phyloP scores from a whole-genome alignment of 2,113 vertebrate species.

The Tapirus terrestris region DNA sequence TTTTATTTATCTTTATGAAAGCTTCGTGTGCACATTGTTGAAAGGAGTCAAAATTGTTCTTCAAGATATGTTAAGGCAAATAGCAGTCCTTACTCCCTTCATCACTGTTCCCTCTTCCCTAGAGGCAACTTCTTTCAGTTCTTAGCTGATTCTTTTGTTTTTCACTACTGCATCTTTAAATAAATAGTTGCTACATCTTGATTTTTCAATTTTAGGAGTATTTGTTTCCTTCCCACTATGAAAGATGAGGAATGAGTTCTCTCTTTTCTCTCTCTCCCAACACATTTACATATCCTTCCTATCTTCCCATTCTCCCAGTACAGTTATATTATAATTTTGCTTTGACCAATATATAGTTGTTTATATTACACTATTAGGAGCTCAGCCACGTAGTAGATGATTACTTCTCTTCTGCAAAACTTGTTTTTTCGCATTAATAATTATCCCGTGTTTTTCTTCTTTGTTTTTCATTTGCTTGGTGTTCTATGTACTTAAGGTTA shows the following conservation, averaged over 20 bases:
- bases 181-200: neutral
- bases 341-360: neutral
- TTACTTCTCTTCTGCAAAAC: neutral
- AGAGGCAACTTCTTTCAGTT: neutral
- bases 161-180: neutral
- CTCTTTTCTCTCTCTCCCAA: neutral
- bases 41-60: constrained; percentile 2
- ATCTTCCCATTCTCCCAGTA: neutral
- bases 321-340: neutral
- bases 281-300: neutral
- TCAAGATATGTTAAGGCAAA: neutral
- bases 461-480: constrained; percentile 9
- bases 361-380: neutral
- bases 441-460: neutral
- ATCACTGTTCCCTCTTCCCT: neutral
- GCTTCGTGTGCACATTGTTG: neutral
- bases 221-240: neutral
- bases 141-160: neutral
- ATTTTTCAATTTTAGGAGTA: neutral
- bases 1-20: neutral
- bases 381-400: neutral
- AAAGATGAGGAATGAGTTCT: constrained; percentile 18
- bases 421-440: neutral
- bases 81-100: neutral
- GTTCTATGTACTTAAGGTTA: neutral